These are phyloP conservation scores for Pseudomyrmex dendroicus DNA, from an alignment of 1,140 invertebrate genomes.

Conservation along the genomic window DNA sequence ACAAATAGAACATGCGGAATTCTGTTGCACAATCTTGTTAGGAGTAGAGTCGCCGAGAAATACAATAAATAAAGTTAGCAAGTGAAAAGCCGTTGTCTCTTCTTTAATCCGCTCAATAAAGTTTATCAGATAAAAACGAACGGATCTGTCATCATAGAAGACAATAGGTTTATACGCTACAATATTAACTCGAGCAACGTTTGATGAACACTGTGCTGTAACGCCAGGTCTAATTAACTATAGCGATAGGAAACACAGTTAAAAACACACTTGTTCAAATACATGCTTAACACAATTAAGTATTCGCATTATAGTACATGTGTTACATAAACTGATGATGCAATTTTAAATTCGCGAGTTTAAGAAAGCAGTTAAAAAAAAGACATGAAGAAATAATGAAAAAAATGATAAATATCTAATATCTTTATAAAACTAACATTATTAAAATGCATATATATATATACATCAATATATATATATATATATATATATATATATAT, in stretches of 20 bases:
- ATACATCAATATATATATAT: too few relatives aligned
- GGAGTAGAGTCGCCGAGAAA: background rate
- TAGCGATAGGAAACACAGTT: background rate
- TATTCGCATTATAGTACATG: too few relatives aligned
- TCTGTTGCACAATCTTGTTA: background rate
- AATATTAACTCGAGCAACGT: slow-evolving; percentile 7
- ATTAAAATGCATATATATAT: background rate
- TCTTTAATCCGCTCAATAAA: slow-evolving; percentile 65
- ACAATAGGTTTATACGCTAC: background rate
- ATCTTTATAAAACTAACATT: background rate
- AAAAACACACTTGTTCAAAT: too few relatives aligned
- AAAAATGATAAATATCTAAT: background rate
- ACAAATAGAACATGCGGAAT: background rate
- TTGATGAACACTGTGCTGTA: background rate
- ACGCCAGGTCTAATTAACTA: background rate
- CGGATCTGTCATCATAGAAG: background rate
- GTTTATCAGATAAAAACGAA: slow-evolving; percentile 68
- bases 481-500: too few relatives aligned
- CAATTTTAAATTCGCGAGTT: background rate
- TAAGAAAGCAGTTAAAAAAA: background rate
- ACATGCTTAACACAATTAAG: too few relatives aligned
- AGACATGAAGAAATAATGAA: background rate
- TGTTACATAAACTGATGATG: too few relatives aligned
- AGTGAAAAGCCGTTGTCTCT: background rate
- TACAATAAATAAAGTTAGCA: slow-evolving; percentile 5